phyloP scores from a whole-genome alignment of 2,113 vertebrate genomes.

The Dinomys branickii region DNA sequence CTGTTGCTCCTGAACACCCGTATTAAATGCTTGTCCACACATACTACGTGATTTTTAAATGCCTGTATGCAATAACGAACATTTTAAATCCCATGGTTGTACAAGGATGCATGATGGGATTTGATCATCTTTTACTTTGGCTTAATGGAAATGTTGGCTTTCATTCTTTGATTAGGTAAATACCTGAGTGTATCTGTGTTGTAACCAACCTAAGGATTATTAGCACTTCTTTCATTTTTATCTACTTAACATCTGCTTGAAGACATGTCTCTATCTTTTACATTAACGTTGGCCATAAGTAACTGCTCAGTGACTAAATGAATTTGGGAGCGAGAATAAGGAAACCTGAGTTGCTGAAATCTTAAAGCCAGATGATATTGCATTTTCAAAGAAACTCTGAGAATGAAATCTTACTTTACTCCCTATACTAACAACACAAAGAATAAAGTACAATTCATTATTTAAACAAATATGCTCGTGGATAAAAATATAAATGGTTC shows the following conservation, averaged over 20 bases:
- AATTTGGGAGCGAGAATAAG: not conserved
- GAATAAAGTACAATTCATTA: conserved; percentile 19
- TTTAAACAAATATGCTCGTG: not conserved
- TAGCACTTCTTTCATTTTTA: not conserved
- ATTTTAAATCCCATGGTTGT: not conserved
- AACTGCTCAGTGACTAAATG: not conserved
- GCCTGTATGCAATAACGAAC: not conserved
- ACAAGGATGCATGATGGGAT: not conserved
- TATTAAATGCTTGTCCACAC: conserved; percentile 50
- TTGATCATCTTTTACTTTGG: not conserved
- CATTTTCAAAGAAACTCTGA: not conserved
- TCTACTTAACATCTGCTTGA: not conserved
- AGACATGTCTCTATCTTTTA: not conserved
- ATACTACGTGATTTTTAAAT: conserved; percentile 58
- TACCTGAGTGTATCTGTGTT: not conserved
- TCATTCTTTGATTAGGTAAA: conserved; percentile 13
- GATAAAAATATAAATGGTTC: not conserved
- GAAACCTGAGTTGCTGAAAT: not conserved
- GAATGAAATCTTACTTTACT: not conserved
- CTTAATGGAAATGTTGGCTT: not conserved
- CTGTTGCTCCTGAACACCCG: conserved; percentile 76
- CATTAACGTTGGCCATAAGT: not conserved
- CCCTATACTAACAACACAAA: not conserved
- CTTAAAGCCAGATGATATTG: not conserved
- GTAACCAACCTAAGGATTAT: not conserved